Conservation (phyloP, 1,140 invertebrate genomes). For the Drosophila auraria region DNA sequence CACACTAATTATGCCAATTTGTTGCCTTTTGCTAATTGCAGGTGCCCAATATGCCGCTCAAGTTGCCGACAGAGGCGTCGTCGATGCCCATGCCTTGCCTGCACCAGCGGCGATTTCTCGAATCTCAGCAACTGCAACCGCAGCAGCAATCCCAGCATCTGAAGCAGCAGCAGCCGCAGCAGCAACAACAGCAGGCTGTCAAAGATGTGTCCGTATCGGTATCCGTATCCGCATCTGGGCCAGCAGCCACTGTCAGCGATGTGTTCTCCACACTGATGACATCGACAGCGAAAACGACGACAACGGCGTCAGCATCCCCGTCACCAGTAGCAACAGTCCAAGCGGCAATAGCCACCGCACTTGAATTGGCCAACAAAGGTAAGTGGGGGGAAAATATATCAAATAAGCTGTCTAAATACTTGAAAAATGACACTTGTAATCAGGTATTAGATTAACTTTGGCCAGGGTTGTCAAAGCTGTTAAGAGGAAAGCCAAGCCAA, state of each 20-base stretch:
- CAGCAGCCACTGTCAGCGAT: conserved; percentile 46
- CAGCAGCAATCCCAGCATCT: conserved; percentile 25
- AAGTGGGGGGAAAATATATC: conserved; percentile 25
- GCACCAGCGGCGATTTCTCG: conserved; percentile 74
- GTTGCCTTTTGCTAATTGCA: conserved; percentile 71
- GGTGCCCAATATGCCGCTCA: conserved; percentile 83
- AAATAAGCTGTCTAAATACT: conserved; percentile 1
- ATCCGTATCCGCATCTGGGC: conserved; percentile 39
- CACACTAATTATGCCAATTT: conserved; percentile 66
- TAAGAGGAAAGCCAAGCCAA: not conserved
- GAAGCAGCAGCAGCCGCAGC: conserved; percentile 21
- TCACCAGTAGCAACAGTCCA: conserved; percentile 21
- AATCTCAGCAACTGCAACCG: conserved; percentile 63
- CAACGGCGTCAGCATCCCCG: conserved; percentile 23
- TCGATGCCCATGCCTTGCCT: conserved; percentile 57
- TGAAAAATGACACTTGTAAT: conserved; percentile 4
- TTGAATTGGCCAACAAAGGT: conserved; percentile 72
- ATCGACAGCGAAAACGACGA: conserved; percentile 45
- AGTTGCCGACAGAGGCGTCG: conserved; percentile 37
- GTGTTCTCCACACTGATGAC: conserved; percentile 60
- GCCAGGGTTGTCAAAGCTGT: not conserved
- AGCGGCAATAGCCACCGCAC: conserved; percentile 39
- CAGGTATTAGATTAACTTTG: not conserved
- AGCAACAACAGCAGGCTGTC: conserved; percentile 17
- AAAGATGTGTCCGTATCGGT: conserved; percentile 34